Evolutionary conservation across 2,888 invertebrate genomes (phyloP).

Genomic region (Andrena haemorrhoa): DNA sequence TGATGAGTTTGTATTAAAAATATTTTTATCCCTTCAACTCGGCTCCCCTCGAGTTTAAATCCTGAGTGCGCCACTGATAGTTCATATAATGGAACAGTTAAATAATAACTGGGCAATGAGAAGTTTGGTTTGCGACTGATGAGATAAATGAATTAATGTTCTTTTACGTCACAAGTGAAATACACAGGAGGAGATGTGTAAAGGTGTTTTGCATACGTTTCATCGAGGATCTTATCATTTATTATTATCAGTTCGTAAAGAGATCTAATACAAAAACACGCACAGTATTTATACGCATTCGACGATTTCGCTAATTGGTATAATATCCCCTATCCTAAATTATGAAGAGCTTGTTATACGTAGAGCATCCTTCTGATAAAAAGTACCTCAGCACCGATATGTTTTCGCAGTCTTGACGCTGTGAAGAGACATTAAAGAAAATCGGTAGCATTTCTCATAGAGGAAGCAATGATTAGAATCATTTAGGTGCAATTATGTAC

Average conservation of each 20-base stretch:
- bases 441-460: constrained; percentile 10
- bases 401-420: not conserved
- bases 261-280: constrained; percentile 62
- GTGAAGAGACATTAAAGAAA: not conserved
- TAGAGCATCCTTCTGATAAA: constrained; percentile 9
- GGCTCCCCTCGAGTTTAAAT: no score
- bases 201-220: not conserved
- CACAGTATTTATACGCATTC: constrained; percentile 36
- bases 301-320: constrained; percentile 37
- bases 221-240: constrained; percentile 46
- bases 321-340: constrained; percentile 29
- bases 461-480: constrained; percentile 32
- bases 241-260: constrained; percentile 59
- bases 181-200: not conserved
- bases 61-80: no score
- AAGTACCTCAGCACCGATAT: not conserved
- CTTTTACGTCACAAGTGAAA: no score
- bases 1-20: no score
- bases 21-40: no score
- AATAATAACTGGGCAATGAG: no score
- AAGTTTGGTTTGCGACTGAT: no score
- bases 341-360: constrained; percentile 10
- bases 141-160: no score
- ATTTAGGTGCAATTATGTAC: constrained; percentile 58
- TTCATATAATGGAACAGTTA: no score